Evolutionary conservation across 2,797 vertebrate genomes (phyloP).

Genomic region (Forpus xanthops): DNA sequence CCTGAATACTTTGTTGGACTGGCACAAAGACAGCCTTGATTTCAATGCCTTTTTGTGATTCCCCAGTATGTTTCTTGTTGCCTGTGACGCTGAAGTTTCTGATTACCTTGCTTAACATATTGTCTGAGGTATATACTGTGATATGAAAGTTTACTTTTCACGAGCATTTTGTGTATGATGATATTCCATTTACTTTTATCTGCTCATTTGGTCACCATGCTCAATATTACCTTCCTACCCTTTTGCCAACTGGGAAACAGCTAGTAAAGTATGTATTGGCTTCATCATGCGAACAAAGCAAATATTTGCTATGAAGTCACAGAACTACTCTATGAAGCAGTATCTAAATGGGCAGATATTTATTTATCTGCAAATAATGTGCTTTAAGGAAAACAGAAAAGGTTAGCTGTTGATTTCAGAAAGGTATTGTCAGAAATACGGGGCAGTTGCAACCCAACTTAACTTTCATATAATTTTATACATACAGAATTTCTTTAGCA

Average conservation of each 20-base stretch:
- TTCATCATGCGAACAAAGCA: background rate
- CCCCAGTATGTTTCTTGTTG: slow-evolving; percentile 23
- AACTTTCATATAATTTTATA: background rate
- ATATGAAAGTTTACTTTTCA: slow-evolving; percentile 27
- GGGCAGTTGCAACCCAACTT: background rate
- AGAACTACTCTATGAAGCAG: background rate
- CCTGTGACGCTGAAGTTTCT: background rate
- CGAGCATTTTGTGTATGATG: background rate
- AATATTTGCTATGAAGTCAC: background rate
- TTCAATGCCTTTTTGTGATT: background rate
- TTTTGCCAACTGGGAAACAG: background rate
- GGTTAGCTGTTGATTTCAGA: background rate
- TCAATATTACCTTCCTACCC: background rate
- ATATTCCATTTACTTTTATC: slow-evolving; percentile 26
- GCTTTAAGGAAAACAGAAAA: background rate
- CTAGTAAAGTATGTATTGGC: background rate
- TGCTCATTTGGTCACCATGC: slow-evolving; percentile 4
- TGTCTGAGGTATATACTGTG: slow-evolving; percentile 4
- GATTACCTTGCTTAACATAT: background rate
- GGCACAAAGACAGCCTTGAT: background rate
- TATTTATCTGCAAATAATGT: background rate
- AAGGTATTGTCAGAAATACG: background rate
- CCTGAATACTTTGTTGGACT: background rate
- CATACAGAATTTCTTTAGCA: background rate
- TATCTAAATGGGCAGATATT: background rate